phyloP scores from a whole-genome alignment of 1,140 invertebrate genomes.

The Pygmarrhopalites habei region DNA sequence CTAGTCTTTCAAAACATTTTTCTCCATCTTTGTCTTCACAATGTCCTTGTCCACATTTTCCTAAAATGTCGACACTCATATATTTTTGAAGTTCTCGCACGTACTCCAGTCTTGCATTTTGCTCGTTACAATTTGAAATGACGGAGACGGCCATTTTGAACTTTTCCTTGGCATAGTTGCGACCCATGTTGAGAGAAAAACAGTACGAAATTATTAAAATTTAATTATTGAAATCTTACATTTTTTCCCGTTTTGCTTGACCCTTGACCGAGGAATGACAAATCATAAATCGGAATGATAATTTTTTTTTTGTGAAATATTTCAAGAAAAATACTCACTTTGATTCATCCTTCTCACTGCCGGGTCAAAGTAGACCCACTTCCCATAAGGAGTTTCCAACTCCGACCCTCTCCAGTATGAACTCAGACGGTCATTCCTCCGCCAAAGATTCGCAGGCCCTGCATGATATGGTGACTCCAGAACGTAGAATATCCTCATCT shows the following conservation, averaged over 20 bases:
- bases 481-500: too few species aligned
- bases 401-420: constrained; percentile 64
- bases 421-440: neutral
- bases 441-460: neutral
- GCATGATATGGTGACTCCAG: constrained; percentile 18
- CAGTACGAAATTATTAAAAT: neutral
- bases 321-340: neutral
- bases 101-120: constrained; percentile 50
- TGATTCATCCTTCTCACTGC: neutral
- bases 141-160: constrained; percentile 43
- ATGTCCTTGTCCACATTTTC: constrained; percentile 52
- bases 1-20: neutral
- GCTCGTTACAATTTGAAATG: constrained; percentile 54
- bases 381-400: constrained; percentile 88
- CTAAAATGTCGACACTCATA: constrained; percentile 59
- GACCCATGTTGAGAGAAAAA: too few species aligned
- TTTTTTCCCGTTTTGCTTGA: too few species aligned
- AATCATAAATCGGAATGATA: too few species aligned
- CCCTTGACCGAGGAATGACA: too few species aligned
- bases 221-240: neutral
- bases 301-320: too few species aligned
- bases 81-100: constrained; percentile 50
- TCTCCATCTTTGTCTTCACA: neutral
- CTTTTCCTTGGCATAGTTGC: constrained; percentile 11
- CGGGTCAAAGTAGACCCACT: constrained; percentile 59